phyloP scores from a whole-genome alignment of 2,888 invertebrate genomes.

The Drosophila greeni region DNA sequence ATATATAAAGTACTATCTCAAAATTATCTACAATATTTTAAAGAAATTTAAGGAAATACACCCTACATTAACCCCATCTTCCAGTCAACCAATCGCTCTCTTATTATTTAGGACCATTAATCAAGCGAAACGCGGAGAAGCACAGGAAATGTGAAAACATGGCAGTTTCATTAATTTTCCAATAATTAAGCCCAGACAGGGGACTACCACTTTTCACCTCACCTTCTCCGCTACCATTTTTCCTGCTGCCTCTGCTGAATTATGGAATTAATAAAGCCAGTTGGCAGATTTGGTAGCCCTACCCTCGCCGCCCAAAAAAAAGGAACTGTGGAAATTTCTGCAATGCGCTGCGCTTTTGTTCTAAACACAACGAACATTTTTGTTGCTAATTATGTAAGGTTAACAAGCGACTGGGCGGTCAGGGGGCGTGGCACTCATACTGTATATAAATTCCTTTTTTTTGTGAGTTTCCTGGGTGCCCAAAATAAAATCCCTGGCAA shows the following conservation, averaged over 20 bases:
- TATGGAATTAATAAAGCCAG: constrained; percentile 73
- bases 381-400: constrained; percentile 70
- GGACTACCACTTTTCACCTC: constrained; percentile 4
- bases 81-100: background rate
- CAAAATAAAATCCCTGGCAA: constrained; percentile 52
- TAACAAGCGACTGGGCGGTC: constrained; percentile 45
- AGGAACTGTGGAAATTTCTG: constrained; percentile 46
- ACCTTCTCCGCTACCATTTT: constrained; percentile 1
- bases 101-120: constrained; percentile 27
- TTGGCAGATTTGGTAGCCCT: constrained; percentile 41
- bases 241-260: constrained; percentile 58
- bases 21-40: background rate
- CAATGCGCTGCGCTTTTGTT: constrained; percentile 66
- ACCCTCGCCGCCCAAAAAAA: background rate
- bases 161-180: constrained; percentile 72
- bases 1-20: too few relatives aligned
- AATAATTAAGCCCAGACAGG: constrained; percentile 63
- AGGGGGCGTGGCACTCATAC: constrained; percentile 32
- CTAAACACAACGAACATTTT: constrained; percentile 67
- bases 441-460: constrained; percentile 19
- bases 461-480: constrained; percentile 26
- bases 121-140: constrained; percentile 33
- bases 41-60: background rate
- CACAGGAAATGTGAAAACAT: constrained; percentile 53
- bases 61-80: constrained; percentile 25